Percentiles rank a stretch among this genome's conserved stretches.
Conservation (phyloP, 1,140 invertebrate genomes). For the Melipona quadrifasciata region DNA sequence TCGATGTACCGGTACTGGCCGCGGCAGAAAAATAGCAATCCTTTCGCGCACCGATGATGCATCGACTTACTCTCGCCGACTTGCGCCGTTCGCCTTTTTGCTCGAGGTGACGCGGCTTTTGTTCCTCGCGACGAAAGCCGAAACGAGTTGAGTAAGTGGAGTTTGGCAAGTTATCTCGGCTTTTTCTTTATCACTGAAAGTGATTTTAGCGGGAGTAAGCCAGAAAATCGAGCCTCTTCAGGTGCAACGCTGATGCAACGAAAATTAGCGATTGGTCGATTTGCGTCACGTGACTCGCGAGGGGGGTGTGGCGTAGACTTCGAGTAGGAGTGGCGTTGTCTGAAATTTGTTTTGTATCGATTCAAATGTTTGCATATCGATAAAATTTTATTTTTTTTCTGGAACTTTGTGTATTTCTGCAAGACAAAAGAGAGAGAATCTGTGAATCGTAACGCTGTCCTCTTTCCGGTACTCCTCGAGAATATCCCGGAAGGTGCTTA, state of each 20-base stretch:
- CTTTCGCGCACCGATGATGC: slow-evolving; percentile 10
- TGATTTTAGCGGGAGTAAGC: no score
- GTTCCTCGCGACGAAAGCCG: neutral
- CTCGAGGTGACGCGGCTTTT: neutral
- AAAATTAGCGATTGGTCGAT: no score
- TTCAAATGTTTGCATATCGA: no score
- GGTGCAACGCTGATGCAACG: no score
- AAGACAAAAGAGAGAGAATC: neutral
- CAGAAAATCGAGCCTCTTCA: no score
- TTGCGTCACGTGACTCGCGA: no score
- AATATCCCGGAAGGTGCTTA: neutral
- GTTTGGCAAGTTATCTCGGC: neutral
- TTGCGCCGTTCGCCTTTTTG: neutral
- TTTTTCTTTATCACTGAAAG: neutral
- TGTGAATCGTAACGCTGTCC: no score
- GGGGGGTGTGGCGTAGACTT: no score
- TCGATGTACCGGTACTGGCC: slow-evolving; percentile 27
- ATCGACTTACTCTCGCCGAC: neutral
- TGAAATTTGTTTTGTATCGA: no score
- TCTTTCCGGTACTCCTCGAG: neutral
- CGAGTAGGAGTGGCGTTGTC: no score
- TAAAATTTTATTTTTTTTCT: neutral
- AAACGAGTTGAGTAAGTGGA: no score
- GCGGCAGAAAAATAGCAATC: slow-evolving; percentile 35
- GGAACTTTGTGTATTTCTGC: neutral